Percentiles rank a stretch among this genome's conserved stretches.
Evolutionary conservation across 2,888 invertebrate genomes (phyloP).

Genomic region (Rhabditophanes sp.): DNA sequence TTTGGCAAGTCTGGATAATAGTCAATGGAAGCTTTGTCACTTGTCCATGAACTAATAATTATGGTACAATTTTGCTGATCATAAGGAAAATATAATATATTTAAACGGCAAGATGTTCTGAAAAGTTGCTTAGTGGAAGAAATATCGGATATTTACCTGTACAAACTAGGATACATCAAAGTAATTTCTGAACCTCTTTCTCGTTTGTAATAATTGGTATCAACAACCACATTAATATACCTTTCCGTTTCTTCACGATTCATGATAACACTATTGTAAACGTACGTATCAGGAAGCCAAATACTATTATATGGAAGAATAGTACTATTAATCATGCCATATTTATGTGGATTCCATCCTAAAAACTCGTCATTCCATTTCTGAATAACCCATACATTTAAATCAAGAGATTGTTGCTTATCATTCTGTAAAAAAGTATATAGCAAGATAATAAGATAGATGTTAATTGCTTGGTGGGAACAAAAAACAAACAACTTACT

Average conservation of each 20-base stretch:
- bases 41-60: slow-evolving; percentile 40
- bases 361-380: slow-evolving; percentile 41
- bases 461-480: slow-evolving; percentile 1
- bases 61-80: slow-evolving; percentile 39
- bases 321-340: slow-evolving; percentile 38
- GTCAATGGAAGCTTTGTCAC: slow-evolving; percentile 35
- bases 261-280: slow-evolving; percentile 34
- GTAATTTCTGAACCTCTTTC: slow-evolving; percentile 32
- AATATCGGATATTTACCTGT: slow-evolving; percentile 12
- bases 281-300: slow-evolving; percentile 27
- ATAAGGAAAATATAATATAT: slow-evolving; percentile 40
- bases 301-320: slow-evolving; percentile 36
- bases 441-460: slow-evolving; percentile 2
- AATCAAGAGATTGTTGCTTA: slow-evolving; percentile 38
- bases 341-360: slow-evolving; percentile 37
- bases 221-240: slow-evolving; percentile 40
- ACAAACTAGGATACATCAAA: slow-evolving; percentile 42
- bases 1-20: slow-evolving; percentile 28
- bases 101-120: slow-evolving; percentile 36
- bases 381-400: slow-evolving; percentile 42
- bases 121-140: slow-evolving; percentile 2
- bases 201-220: slow-evolving; percentile 36
- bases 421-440: slow-evolving; percentile 28
- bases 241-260: slow-evolving; percentile 41
- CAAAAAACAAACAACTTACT: slow-evolving; percentile 14